Evolutionary conservation across 2,797 vertebrate species (phyloP).

Genomic region (Buphagus erythrorhynchus): DNA sequence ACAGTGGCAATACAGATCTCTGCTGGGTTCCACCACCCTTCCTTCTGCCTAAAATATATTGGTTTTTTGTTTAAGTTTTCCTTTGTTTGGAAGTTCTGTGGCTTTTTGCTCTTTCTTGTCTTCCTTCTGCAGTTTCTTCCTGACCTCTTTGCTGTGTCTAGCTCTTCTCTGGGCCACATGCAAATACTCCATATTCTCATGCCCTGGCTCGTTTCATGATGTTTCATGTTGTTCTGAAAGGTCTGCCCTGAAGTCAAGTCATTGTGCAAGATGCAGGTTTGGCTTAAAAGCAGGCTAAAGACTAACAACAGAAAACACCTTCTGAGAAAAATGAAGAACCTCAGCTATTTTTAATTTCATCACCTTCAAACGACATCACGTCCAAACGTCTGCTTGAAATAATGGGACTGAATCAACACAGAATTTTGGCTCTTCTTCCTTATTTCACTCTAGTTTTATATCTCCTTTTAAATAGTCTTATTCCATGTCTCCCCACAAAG

Average conservation of each 20-base stretch:
- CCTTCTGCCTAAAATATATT: neutral
- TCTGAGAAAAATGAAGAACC: neutral
- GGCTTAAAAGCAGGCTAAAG: neutral
- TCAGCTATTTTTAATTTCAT: conserved; percentile 7
- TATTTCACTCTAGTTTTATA: neutral
- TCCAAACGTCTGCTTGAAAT: neutral
- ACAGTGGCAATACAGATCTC: neutral
- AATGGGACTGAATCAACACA: neutral
- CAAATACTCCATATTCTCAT: neutral
- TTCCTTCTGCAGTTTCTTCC: neutral
- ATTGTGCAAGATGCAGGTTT: neutral
- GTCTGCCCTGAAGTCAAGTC: neutral
- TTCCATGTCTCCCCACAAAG: neutral
- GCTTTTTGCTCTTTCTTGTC: neutral
- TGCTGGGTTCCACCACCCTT: neutral
- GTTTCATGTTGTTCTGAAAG: neutral
- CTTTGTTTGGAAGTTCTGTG: neutral
- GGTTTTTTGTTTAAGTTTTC: neutral
- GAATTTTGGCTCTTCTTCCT: neutral
- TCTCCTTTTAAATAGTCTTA: neutral
- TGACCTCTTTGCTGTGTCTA: neutral
- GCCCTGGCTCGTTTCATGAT: neutral
- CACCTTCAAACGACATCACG: neutral
- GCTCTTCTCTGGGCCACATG: neutral
- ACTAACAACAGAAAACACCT: neutral